These are phyloP conservation scores for Carlito syrichta DNA, from an alignment of 2,113 vertebrate genomes.

Conservation along the genomic window DNA sequence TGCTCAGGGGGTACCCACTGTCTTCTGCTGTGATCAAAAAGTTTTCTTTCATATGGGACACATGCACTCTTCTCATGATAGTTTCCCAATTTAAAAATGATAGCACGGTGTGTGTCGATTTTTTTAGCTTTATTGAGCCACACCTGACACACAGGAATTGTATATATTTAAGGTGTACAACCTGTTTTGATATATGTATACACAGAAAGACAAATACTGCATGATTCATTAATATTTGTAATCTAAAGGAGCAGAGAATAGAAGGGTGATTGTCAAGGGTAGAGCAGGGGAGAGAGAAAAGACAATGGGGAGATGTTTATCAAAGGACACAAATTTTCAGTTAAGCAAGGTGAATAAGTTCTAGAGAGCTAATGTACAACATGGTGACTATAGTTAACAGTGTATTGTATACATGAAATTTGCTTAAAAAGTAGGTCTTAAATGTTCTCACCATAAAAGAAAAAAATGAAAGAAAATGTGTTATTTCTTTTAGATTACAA, in stretches of 20 bases:
- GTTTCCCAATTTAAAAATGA: background rate
- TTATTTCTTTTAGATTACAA: background rate
- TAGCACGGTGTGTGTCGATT: background rate
- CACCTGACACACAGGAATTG: background rate
- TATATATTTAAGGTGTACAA: background rate
- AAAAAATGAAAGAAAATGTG: background rate
- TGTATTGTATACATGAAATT: too few relatives aligned
- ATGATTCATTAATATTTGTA: background rate
- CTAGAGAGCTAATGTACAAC: background rate
- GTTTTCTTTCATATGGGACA: background rate
- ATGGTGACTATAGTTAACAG: background rate
- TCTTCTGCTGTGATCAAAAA: background rate
- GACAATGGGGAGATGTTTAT: too few relatives aligned
- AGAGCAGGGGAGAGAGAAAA: background rate
- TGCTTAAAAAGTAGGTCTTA: background rate
- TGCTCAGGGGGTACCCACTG: background rate
- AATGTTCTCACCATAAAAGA: background rate
- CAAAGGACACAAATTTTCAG: background rate
- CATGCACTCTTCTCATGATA: background rate
- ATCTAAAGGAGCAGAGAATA: background rate
- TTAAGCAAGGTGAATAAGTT: background rate
- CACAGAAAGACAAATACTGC: background rate
- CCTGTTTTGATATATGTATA: fast-evolving
- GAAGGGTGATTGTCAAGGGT: background rate
- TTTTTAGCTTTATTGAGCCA: background rate